Evolutionary conservation across 2,888 invertebrate genomes (phyloP), one percentile per base, ranked within the genome.

Genomic region (Hemithea aestivaria): DNA sequence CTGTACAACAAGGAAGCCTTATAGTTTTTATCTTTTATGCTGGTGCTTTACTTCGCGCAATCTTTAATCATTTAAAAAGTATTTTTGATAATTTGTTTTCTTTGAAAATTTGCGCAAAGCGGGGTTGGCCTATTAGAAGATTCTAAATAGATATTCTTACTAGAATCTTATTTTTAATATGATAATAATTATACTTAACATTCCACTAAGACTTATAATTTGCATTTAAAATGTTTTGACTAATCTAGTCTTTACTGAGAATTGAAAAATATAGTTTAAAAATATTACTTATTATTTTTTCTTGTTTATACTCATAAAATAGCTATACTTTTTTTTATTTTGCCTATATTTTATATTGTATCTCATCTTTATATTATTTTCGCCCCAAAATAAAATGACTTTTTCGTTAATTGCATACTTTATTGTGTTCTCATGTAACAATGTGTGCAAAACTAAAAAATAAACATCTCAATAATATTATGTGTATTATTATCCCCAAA

Each of bases 191-290:
- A 38, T 48, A 40, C 37, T 33, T 31, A 10, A 39, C 51, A 51
- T 51, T 51, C 51, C 51, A 35, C 23, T 36, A 34, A 45, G 48
- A 35, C 38, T 45, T 38, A 4, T 35, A 22, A 35, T 10, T 11
- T 33, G 51, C 46, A 46, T 51, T 51, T 48, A 44, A 31, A 9
- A 26, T 16, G 16, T 45, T 27, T 31, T 30, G 21, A 34, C 21
- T 36, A 25, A 30, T 48, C 48, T 48, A 45, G 44, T 45, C 46
- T 42, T 27, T 27, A 6, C 27, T 30, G 24, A 32, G 24, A 24
- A 24, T 30, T 16, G 16, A 16, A 5, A 16, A 16, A 4, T 4
- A 4, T 16, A 16, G 2, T 16, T 2, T 16, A 16, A 16, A 5
- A 5, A 16, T 16, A 16, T 5, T 16, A 16, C 16, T 4, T 16